Evolutionary conservation across 1,140 invertebrate species (phyloP).

Genomic region (Polypedilum vanderplanki): DNA sequence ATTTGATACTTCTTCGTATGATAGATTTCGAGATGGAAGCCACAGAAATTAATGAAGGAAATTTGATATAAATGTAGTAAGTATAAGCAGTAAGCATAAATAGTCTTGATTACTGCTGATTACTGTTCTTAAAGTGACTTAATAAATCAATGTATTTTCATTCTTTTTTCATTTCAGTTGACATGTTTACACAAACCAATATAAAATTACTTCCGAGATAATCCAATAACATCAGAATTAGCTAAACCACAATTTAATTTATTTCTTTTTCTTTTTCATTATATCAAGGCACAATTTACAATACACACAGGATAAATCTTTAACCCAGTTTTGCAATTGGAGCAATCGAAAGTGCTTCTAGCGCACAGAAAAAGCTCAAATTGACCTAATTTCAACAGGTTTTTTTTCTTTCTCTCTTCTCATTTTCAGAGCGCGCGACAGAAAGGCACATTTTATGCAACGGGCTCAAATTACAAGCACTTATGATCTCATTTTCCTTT

Average conservation of each 20-base stretch:
- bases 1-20: too few species aligned
- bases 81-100: too few species aligned
- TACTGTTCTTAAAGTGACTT: too few species aligned
- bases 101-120: too few species aligned
- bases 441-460: not conserved
- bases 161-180: too few species aligned
- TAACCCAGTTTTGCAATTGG: not conserved
- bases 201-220: too few species aligned
- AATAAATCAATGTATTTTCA: too few species aligned
- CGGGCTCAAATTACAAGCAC: too few species aligned
- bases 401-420: slow-evolving; percentile 1
- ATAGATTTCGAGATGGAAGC: too few species aligned
- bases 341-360: slow-evolving; percentile 4
- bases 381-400: slow-evolving; percentile 29
- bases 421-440: not conserved
- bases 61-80: too few species aligned
- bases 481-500: too few species aligned
- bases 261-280: not conserved
- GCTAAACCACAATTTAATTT: not conserved
- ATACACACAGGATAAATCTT: not conserved
- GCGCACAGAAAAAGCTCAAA: not conserved
- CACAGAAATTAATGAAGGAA: too few species aligned
- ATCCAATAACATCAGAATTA: not conserved
- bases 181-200: not conserved
- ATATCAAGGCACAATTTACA: not conserved